Evolutionary conservation across 2,888 invertebrate genomes (phyloP), one percentile per base, ranked within the genome.

Genomic region (Andrena marginata): DNA sequence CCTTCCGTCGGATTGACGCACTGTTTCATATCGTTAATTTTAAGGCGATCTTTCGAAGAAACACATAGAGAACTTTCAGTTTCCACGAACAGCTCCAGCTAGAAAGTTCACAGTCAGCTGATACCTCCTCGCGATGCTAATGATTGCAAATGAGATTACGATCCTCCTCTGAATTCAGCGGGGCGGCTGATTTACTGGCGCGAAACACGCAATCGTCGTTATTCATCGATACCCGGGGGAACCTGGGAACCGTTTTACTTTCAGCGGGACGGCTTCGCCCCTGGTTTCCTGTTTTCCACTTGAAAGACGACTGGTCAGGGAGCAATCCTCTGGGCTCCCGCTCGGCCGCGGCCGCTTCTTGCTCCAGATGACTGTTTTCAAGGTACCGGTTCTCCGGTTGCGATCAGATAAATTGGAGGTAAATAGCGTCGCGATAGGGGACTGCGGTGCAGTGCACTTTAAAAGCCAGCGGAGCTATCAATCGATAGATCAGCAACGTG

Each of bases 401-500:
- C 8, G 56, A 68, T 68, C 69, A 51, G 75, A 69, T 62, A 69
- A 69, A 60, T 20, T 16, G n/a, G 13, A 6, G 20, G 60, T 69
- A 60, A 75, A 75, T 68, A 75, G 60, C 59, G 33, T n/a, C 35
- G 23, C 54, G 54, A 42, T 56, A n/a, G 42, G 54, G 26, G 42
- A 35, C 10, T 49, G 10, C 23, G 33, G 5, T 23, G 7, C 33
- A 35, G 64, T 26, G 23, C 29, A 59, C 59, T 77, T 23, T 49
- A 65, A 64, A 64, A 48, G 51, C 23, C 33, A 63, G n/a, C 42
- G n/a, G 60, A 75, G 48, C 65, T 62, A 76, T 71, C 81, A 42
- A 77, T 83, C 75, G 73, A 83, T 83, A 54, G 78, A 78, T 77
- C 76, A 72, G 67, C 59, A 29, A 56, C 51, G 69, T 20, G 48